Base-by-base conservation (phyloP, 2,888 invertebrate species). In the Corythucha ciliata region DNA sequence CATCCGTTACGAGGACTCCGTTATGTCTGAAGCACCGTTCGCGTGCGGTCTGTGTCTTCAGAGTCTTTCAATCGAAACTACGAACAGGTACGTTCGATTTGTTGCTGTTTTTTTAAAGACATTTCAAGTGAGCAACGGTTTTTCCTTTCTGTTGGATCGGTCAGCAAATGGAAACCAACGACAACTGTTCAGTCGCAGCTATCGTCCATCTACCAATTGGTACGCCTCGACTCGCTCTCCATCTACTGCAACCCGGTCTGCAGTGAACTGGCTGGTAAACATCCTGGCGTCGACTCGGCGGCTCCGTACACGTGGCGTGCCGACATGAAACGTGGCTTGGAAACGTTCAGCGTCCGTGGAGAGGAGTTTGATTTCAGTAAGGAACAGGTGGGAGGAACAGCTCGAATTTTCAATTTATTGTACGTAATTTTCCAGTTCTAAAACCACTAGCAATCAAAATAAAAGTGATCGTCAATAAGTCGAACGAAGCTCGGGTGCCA, bases 311-410 rank as follows among this genome's bases (percentile, higher is more conserved):
- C 78, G 57, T 84, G 85, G 84, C 81, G 83, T 63, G 81, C 80
- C 60, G 74, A 80, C 44, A 81, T 87, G 81, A 74, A 80, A 16
- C 77, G 75, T 44, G 83, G 85, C 1, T 69, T 87, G 7, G 78
- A 83, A 62, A 83, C 81, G 59, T 85, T 85, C 66, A 79, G 79
- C 16, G 80, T 85, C 71, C 80, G 81, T 63, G 77, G 79, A 56
- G 81, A 84, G 65, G 79, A 81, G 55, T 84, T 87, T 66, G 80
- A 86, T 62, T 87, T 87, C 68, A 70, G 87, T 87, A 69, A 77
- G 81, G 75, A n/a, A n/a, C n/a, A n/a, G n/a, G n/a, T n/a, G n/a
- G n/a, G n/a, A n/a, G n/a, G n/a, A n/a, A n/a, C n/a, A n/a, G 29
- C 12, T 29, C 14, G 37, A 41, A 20, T 7, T 21, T 20, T 21